A percentile compares a stretch with the other conserved stretches of the same genome.
phyloP scores from a whole-genome alignment of 2,797 vertebrate genomes.

The Gallirallus australis region DNA sequence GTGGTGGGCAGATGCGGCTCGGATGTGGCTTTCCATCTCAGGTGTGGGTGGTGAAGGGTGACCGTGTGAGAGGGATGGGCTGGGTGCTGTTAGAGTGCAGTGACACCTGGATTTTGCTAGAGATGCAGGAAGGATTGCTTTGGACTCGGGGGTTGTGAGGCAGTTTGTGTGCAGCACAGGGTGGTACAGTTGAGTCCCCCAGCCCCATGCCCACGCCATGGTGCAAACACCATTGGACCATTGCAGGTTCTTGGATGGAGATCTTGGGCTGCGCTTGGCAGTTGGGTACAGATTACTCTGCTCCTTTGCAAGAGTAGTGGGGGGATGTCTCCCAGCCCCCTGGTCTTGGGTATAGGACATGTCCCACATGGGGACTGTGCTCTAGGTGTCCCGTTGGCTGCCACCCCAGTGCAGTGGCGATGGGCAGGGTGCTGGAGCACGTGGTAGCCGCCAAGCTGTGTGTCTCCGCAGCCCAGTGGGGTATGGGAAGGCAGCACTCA shows the following conservation, averaged over 20 bases:
- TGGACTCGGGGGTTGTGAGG: neutral
- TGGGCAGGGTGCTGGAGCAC: fast-evolving
- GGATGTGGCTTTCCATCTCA: fast-evolving
- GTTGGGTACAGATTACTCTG: neutral
- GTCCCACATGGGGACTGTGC: neutral
- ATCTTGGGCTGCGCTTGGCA: fast-evolving
- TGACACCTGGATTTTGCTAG: neutral
- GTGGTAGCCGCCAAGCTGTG: fast-evolving
- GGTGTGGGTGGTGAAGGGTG: neutral
- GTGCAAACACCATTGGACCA: neutral
- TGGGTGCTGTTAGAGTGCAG: neutral
- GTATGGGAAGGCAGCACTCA: fast-evolving
- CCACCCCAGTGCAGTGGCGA: fast-evolving
- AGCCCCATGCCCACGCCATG: fast-evolving
- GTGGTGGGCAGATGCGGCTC: neutral
- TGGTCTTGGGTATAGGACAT: neutral
- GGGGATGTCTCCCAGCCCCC: neutral
- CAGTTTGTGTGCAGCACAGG: fast-evolving
- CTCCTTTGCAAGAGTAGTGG: neutral
- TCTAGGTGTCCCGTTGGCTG: neutral
- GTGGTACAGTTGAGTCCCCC: neutral
- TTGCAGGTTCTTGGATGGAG: neutral
- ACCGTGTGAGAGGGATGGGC: fast-evolving
- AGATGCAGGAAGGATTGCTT: fast-evolving
- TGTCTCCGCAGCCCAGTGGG: fast-evolving